Conservation (phyloP, 2,113 vertebrate species). For the Cercopithecus mona region DNA sequence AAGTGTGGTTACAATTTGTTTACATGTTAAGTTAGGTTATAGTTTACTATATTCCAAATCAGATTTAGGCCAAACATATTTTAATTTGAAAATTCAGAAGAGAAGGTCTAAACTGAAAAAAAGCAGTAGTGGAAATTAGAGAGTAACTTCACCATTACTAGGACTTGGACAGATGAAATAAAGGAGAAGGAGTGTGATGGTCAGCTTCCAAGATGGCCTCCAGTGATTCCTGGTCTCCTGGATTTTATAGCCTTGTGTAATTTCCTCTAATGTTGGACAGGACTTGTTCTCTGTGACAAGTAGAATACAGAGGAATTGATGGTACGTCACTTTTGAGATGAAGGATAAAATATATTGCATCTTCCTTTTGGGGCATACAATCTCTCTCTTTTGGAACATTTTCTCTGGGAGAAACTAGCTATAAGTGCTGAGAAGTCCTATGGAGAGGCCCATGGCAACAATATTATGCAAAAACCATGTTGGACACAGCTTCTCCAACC, state of each 20-base stretch:
- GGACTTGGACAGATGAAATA: background rate
- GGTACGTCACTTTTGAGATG: background rate
- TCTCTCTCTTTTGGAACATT: background rate
- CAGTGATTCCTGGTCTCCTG: fast-evolving
- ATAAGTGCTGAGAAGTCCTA: background rate
- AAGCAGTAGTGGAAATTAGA: background rate
- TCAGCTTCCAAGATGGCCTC: background rate
- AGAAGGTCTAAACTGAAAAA: background rate
- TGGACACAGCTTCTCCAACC: background rate
- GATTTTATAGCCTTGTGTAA: background rate
- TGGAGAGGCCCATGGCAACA: background rate
- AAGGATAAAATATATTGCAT: background rate
- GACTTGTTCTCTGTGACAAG: background rate
- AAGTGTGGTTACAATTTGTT: background rate
- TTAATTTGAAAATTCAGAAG: background rate
- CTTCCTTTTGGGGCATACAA: background rate
- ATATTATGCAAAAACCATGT: background rate
- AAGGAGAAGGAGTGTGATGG: background rate
- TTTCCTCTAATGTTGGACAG: background rate
- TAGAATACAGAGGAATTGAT: background rate
- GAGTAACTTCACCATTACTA: background rate
- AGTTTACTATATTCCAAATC: background rate
- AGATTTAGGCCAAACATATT: background rate
- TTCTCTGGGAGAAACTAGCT: background rate
- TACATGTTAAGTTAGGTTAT: background rate